Conservation (phyloP, 2,888 invertebrate genomes). For the Orthonychiurus folsomi region DNA sequence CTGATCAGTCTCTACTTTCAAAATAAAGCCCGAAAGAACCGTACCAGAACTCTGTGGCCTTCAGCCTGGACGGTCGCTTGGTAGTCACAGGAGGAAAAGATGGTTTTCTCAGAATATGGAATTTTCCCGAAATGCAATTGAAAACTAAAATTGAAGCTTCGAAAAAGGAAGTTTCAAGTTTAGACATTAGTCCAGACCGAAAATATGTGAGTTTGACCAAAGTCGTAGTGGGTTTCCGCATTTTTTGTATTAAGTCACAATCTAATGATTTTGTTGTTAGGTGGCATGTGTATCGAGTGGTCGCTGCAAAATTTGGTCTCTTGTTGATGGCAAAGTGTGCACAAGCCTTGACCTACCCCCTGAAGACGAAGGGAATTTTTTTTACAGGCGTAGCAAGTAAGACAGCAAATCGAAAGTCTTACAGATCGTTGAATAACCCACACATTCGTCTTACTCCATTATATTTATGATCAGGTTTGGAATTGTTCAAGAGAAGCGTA, state of each 20-base stretch:
- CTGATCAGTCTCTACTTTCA: not conserved
- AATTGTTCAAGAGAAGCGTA: slow-evolving; percentile 58
- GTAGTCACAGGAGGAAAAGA: slow-evolving; percentile 90
- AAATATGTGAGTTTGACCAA: slow-evolving; percentile 45
- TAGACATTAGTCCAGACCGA: slow-evolving; percentile 78
- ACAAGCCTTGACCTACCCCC: slow-evolving; percentile 65
- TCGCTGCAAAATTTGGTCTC: slow-evolving; percentile 68
- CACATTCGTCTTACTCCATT: not conserved
- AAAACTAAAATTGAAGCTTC: slow-evolving; percentile 66
- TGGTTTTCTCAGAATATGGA: slow-evolving; percentile 77
- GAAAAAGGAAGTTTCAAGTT: slow-evolving; percentile 83
- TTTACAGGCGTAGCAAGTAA: slow-evolving; percentile 71
- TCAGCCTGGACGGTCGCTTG: slow-evolving; percentile 64
- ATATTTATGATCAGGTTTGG: slow-evolving; percentile 53
- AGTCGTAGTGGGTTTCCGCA: not conserved
- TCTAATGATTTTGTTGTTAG: slow-evolving; percentile 42
- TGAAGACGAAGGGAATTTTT: slow-evolving; percentile 66
- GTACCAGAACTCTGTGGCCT: slow-evolving; percentile 73
- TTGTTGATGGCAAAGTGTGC: slow-evolving; percentile 53
- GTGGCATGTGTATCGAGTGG: slow-evolving; percentile 80
- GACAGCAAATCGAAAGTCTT: slow-evolving; percentile 21
- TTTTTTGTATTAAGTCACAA: not conserved
- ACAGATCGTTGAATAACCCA: not conserved
- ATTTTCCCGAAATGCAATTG: slow-evolving; percentile 69
- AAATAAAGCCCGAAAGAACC: slow-evolving; percentile 56